Evolutionary conservation across 2,888 invertebrate genomes (phyloP).

Genomic region (Thysanoteuthis rhombus): DNA sequence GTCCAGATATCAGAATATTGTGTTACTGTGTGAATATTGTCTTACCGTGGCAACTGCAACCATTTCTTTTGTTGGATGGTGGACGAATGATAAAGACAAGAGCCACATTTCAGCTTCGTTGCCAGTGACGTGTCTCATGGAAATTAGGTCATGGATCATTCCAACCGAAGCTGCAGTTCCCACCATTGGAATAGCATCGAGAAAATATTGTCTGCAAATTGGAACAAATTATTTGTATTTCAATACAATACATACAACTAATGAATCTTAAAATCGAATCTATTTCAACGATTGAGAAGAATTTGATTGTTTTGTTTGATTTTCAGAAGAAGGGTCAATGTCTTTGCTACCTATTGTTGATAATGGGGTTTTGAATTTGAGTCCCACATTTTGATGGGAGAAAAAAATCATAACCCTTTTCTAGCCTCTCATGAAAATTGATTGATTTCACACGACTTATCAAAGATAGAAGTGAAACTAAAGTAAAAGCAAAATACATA

Average conservation of each 20-base stretch:
- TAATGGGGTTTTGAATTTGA: too few species aligned
- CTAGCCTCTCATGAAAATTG: too few species aligned
- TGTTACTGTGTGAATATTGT: slow-evolving; percentile 73
- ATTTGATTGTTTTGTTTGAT: background rate
- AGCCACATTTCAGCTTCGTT: slow-evolving; percentile 83
- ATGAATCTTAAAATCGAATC: slow-evolving; percentile 60
- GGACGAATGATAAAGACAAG: slow-evolving; percentile 83
- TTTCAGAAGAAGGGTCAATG: background rate
- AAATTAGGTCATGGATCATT: slow-evolving; percentile 84
- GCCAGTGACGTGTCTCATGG: slow-evolving; percentile 74
- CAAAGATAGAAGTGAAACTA: background rate
- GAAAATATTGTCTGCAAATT: slow-evolving; percentile 76
- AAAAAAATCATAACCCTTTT: background rate
- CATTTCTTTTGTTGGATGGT: slow-evolving; percentile 69
- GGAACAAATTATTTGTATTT: slow-evolving; percentile 72
- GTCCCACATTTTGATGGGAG: background rate
- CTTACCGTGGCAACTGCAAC: slow-evolving; percentile 68
- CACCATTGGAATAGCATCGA: slow-evolving; percentile 87
- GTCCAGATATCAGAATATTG: too few species aligned
- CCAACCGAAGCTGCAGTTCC: slow-evolving; percentile 84
- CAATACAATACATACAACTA: slow-evolving; percentile 65
- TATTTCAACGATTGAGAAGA: background rate
- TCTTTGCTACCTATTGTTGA: too few species aligned
- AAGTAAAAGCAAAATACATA: background rate
- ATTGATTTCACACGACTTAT: background rate